Conservation (phyloP, 2,797 vertebrate species). For the Chaenodraco wilsoni region DNA sequence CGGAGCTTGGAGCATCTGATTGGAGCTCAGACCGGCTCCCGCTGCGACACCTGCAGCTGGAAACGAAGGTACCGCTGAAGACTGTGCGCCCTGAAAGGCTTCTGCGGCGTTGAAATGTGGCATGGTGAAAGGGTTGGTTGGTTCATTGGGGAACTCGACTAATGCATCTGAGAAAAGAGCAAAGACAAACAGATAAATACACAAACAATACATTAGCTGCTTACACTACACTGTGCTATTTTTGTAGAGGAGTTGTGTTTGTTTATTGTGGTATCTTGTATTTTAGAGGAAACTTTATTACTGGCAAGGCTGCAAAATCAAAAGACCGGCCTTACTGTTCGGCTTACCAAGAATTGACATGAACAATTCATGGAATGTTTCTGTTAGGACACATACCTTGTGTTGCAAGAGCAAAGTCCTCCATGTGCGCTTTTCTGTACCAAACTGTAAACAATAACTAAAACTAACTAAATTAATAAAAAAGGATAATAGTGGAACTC, state of each 20-base stretch:
- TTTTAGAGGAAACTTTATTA: not conserved
- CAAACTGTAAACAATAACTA: no score
- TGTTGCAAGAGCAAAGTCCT: no score
- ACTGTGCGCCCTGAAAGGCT: not conserved
- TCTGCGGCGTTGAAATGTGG: slow-evolving; percentile 44
- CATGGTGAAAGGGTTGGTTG: slow-evolving; percentile 42
- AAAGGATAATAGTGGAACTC: no score
- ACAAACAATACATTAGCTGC: not conserved
- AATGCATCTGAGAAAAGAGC: slow-evolving; percentile 59
- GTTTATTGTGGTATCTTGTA: not conserved
- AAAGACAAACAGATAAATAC: not conserved
- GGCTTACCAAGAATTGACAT: not conserved
- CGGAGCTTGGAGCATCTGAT: slow-evolving; percentile 43
- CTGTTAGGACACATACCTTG: no score
- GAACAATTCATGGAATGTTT: no score
- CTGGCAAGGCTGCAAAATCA: not conserved
- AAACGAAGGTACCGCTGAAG: not conserved
- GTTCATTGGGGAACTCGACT: slow-evolving; percentile 18
- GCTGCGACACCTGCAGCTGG: slow-evolving; percentile 5
- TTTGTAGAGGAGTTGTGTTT: not conserved
- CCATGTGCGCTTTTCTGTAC: no score
- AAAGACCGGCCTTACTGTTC: not conserved
- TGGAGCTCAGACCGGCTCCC: slow-evolving; percentile 28
- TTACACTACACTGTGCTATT: not conserved
- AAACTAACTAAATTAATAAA: no score